phyloP scores from a whole-genome alignment of 1,140 invertebrate species.

The Platorchestia sp. region DNA sequence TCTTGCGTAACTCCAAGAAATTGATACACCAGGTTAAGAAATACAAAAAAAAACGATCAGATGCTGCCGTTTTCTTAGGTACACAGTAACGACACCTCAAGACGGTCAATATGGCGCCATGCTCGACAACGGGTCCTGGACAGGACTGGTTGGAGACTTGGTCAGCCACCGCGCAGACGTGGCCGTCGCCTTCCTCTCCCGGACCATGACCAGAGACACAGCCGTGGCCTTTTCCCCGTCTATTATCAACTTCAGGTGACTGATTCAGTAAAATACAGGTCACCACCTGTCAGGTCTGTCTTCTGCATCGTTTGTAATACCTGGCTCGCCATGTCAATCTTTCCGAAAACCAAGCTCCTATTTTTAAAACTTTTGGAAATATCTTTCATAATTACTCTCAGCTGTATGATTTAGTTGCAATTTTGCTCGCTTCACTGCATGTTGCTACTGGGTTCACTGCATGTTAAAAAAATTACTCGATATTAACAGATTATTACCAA shows the following conservation, averaged over 20 bases:
- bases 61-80: not conserved
- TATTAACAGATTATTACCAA: no score
- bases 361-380: not conserved
- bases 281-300: not conserved
- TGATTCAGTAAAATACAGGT: not conserved
- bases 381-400: no score
- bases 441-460: no score
- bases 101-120: not conserved
- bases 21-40: no score
- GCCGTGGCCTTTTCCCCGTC: not conserved
- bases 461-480: no score
- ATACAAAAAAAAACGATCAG: no score
- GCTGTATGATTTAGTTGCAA: no score
- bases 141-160: not conserved
- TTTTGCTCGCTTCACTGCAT: no score
- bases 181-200: not conserved
- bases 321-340: not conserved
- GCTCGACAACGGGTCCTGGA: not conserved
- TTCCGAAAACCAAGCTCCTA: not conserved
- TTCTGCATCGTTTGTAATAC: not conserved
- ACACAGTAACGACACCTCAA: not conserved
- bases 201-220: not conserved
- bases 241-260: slow-evolving; percentile 32
- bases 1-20: no score
- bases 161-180: not conserved